Base-by-base conservation (phyloP, 2,797 vertebrate genomes). In the Lithobates pipiens region DNA sequence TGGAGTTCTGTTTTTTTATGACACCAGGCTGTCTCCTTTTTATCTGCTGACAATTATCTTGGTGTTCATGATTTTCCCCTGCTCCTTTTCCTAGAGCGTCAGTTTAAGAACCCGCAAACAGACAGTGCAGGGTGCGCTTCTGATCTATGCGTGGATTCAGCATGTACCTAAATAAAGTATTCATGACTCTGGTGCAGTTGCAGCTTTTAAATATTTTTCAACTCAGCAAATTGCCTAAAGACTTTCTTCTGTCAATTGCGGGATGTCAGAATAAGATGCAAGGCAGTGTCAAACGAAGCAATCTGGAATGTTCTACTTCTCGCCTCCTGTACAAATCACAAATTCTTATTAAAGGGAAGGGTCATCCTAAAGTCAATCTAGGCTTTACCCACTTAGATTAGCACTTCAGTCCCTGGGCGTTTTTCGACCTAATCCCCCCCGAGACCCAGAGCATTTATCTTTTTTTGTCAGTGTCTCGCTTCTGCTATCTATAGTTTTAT, bases 141-240 rank as follows among this genome's bases (percentile, higher is more conserved):
- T 87, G 70, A 87, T 83, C 80, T 87, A 78, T n/a, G 75, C 71
- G 39, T 74, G 74, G 76, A 86, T 86, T 86, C 85, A 83, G 76
- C 81, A 80, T 87, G 76, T 79, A 44, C 81, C 80, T 27, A 82
- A 83, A 87, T 87, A 79, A 87, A 87, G 80, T 83, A 83, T 87
- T 87, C 85, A 83, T 83, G 76, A 83, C 70, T 75, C 7, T 15
- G 44, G 70, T 63, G 85, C n/a, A 79, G 67, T 79, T 68, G 61
- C 85, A 42, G 76, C 76, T 79, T 83, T 87, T 79, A 83, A 68
- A 77, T 69, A 73, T 85, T 85, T 83, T 83, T 87, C 76, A 74
- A 82, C 85, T 87, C 80, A 83, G 85, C 76, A 83, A 79, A 61
- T 87, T 87, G 27, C 76, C 79, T 79, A 79, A 87, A 87, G 69